A percentile compares a stretch with the other conserved stretches of the same genome.
These are phyloP conservation scores for Macroglossus sobrinus DNA, from an alignment of 2,113 vertebrate species.

Conservation along the genomic window DNA sequence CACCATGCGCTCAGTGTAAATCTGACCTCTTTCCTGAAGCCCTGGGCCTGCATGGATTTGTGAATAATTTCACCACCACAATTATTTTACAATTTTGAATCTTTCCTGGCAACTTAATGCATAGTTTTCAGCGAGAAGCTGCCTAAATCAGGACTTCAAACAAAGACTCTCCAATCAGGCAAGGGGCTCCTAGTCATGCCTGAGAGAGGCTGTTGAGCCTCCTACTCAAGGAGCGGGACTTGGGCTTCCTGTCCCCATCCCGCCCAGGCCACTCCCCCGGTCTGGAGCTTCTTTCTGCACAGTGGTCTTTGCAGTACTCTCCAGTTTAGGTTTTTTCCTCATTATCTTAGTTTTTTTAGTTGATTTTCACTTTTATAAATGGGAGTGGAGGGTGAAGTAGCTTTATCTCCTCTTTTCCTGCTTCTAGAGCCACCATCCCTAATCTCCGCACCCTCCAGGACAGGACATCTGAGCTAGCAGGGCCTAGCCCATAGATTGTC, in stretches of 20 bases:
- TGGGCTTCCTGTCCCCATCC: neutral
- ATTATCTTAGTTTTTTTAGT: neutral
- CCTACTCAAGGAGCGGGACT: fast-evolving
- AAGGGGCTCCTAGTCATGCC: neutral
- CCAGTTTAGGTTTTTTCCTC: neutral
- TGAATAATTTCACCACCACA: conserved; percentile 49
- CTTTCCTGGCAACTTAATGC: conserved; percentile 51
- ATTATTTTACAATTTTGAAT: conserved; percentile 69
- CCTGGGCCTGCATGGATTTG: neutral
- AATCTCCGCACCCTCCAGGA: neutral
- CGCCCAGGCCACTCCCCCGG: neutral
- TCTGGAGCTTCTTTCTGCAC: neutral
- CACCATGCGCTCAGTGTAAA: conserved; percentile 68
- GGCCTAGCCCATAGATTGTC: neutral
- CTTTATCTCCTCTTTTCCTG: neutral
- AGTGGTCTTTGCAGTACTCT: neutral
- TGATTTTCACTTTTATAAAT: neutral
- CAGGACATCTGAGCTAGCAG: neutral
- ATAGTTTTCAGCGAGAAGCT: conserved; percentile 16
- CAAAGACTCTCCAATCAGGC: conserved; percentile 16
- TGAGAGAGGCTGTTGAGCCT: neutral
- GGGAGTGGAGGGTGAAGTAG: neutral
- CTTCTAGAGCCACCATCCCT: neutral
- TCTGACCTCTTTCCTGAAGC: conserved; percentile 63
- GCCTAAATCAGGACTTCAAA: neutral